Evolutionary conservation across 2,797 vertebrate genomes (phyloP), one percentile per base, ranked within the genome.

Genomic region (Rhynchonycteris naso): DNA sequence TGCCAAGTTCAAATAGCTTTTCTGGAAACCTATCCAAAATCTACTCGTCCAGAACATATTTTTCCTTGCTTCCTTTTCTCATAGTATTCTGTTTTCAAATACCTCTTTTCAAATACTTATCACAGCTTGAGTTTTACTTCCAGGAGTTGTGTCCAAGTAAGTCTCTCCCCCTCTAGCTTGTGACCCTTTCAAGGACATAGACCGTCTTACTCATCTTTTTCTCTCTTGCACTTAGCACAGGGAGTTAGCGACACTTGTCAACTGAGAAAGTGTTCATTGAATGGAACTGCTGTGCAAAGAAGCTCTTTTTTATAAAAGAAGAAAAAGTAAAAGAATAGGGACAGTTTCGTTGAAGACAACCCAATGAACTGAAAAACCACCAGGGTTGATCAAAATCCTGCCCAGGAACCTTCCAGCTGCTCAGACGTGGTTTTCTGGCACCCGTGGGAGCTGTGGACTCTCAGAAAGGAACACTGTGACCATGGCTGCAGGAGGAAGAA

Each of bases 321-420:
- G 1, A 7, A 11, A 68, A 84, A 61, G 85, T 19, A 61, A 68
- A 85, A 38, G 87, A 65, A 5, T 13, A 80, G 50, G 24, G 71
- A 66, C 75, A 68, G 47, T 66, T 87, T 43, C 22, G 28, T 30
- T 22, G 59, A 82, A 81, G 10, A 91, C n/a, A 90, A 24, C 26
- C 88, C 74, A 72, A 74, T 22, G 78, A 82, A 79, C 71, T 16
- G 83, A 92, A 89, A 92, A 94, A 21, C 50, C 83, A 90, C 94
- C 1, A 13, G 52, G 83, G 97, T 93, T 90, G 82, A 97, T 93
- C 71, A 94, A 72, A 93, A 79, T 33, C 18, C 63, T 59, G 80
- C 52, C 95, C 26, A 5, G 71, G 81, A 90, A 21, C n/a, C 35
- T 61, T 90, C 74, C 71, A 89, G 89, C 47, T 38, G 87, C 71